Evolutionary conservation across 2,888 invertebrate species (phyloP).

Genomic region (Monopis laevigella): DNA sequence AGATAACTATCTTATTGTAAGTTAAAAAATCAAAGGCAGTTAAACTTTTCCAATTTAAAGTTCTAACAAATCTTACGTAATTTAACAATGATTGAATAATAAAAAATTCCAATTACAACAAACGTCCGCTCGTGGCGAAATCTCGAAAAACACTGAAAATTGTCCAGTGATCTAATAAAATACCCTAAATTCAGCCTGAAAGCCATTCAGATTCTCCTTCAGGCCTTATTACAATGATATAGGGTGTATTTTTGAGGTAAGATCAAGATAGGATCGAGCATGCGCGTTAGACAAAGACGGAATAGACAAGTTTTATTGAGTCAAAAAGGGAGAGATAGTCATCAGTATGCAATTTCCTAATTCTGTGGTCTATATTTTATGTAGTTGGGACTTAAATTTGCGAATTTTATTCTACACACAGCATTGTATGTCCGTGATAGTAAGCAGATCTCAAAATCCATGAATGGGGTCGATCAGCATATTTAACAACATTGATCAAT

Average conservation of each 20-base stretch:
- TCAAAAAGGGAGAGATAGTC: neutral
- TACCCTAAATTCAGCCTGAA: slow-evolving; percentile 1
- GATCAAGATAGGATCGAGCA: neutral
- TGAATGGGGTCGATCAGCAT: too few species aligned
- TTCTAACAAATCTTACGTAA: slow-evolving; percentile 1
- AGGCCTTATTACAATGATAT: neutral
- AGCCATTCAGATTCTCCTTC: neutral
- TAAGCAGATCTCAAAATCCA: too few species aligned
- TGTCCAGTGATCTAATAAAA: slow-evolving; percentile 1
- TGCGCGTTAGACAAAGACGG: slow-evolving; percentile 10
- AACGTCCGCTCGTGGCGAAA: neutral
- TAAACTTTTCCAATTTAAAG: slow-evolving; percentile 8
- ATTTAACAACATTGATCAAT: too few species aligned
- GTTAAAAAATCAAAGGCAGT: neutral
- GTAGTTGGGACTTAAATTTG: too few species aligned
- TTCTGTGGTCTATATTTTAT: neutral
- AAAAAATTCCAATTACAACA: neutral
- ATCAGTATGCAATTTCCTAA: slow-evolving; percentile 1
- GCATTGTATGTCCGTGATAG: too few species aligned
- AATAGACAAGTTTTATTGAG: slow-evolving; percentile 4
- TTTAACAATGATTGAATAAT: neutral
- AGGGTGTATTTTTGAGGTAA: neutral
- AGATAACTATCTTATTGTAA: neutral
- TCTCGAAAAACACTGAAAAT: neutral
- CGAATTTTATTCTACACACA: too few species aligned